Conservation (phyloP, 1,140 invertebrate genomes). For the Pseudomyrmex pallidus region DNA sequence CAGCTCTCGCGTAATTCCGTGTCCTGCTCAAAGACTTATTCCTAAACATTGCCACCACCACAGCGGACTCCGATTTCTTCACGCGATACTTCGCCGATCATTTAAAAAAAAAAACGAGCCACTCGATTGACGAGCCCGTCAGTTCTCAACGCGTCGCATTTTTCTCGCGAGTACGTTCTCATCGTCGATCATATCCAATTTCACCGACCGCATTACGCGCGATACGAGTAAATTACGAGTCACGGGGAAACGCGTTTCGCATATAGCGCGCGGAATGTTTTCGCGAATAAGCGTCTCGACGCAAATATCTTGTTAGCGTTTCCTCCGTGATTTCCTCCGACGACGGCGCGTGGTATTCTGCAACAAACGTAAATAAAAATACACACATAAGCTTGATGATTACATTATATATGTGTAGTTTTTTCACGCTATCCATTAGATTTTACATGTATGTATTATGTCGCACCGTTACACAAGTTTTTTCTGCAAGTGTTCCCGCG, state of each 20-base stretch:
- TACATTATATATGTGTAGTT: too few relatives aligned
- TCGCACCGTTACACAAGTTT: background rate
- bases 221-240: constrained; percentile 3
- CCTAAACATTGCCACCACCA: constrained; percentile 62
- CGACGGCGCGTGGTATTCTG: constrained; percentile 19
- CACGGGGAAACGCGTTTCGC: constrained; percentile 5
- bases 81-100: background rate
- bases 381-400: background rate
- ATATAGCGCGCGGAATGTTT: background rate
- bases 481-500: background rate
- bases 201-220: background rate
- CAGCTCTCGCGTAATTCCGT: constrained; percentile 53
- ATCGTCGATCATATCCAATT: background rate
- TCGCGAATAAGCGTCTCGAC: background rate
- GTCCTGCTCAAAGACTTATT: constrained; percentile 52
- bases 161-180: background rate
- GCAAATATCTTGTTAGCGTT: background rate
- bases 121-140: constrained; percentile 2
- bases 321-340: background rate
- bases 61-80: constrained; percentile 15
- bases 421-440: too few relatives aligned
- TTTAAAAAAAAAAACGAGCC: constrained; percentile 24
- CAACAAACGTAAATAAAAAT: constrained; percentile 18
- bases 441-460: too few relatives aligned
- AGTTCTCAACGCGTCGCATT: constrained; percentile 22